These are phyloP conservation scores for Agonopterix heracliana DNA, from an alignment of 2,888 invertebrate genomes.

Conservation along the genomic window DNA sequence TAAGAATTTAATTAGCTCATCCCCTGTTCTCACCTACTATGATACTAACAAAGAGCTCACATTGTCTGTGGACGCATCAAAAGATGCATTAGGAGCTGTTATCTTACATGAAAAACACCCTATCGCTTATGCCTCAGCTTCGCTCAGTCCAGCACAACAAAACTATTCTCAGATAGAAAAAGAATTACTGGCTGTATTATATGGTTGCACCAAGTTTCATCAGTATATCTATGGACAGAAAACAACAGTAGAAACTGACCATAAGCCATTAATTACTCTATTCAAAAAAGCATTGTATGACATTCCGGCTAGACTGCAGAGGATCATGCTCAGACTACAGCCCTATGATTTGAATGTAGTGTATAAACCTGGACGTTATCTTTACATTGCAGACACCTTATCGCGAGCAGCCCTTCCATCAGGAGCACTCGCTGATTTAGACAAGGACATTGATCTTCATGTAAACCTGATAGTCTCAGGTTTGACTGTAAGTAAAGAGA, in stretches of 20 bases:
- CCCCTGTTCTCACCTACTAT: constrained; percentile 16
- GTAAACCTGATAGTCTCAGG: background rate
- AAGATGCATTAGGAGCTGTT: constrained; percentile 16
- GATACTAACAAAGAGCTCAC: constrained; percentile 12
- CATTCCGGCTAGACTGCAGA: constrained; percentile 10
- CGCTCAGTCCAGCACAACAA: constrained; percentile 11
- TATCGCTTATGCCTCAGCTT: constrained; percentile 9
- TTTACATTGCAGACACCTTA: constrained; percentile 28
- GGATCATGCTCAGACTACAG: constrained; percentile 12
- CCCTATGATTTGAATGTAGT: background rate
- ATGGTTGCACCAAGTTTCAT: constrained; percentile 15
- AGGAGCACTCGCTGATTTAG: constrained; percentile 5
- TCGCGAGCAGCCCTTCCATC: constrained; percentile 26
- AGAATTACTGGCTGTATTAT: constrained; percentile 14
- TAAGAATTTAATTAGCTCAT: constrained; percentile 11
- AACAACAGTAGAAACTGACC: constrained; percentile 14
- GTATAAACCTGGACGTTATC: constrained; percentile 22
- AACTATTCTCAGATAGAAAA: constrained; percentile 18
- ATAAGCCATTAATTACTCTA: constrained; percentile 11
- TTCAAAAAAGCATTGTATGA: constrained; percentile 11
- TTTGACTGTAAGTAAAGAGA: constrained; percentile 1
- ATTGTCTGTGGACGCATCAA: constrained; percentile 17
- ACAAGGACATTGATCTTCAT: background rate
- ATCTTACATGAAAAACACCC: constrained; percentile 19
- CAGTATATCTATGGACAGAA: constrained; percentile 16